phyloP scores from a whole-genome alignment of 2,113 vertebrate genomes.

The Cromileptes altivelis region DNA sequence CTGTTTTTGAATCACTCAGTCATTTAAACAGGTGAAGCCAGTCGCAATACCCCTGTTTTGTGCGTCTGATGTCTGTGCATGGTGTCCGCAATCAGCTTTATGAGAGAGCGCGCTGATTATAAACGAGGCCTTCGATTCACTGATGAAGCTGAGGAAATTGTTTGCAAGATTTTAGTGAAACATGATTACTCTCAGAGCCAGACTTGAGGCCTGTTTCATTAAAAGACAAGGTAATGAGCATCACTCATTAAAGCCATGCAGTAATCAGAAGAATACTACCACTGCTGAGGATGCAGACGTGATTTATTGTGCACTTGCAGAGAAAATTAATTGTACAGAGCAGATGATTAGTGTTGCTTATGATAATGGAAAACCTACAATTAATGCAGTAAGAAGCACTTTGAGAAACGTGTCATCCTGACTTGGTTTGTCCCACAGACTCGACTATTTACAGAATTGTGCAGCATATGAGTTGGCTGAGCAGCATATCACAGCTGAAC shows the following conservation, averaged over 20 bases:
- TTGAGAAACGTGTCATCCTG: slow-evolving; percentile 32
- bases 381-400: slow-evolving; percentile 6
- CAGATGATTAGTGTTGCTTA: background rate
- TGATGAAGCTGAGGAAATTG: background rate
- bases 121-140: slow-evolving; percentile 19
- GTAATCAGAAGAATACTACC: background rate
- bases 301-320: background rate
- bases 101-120: slow-evolving; percentile 1
- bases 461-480: slow-evolving; percentile 57
- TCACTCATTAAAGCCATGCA: background rate
- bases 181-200: background rate
- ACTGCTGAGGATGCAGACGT: background rate
- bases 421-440: slow-evolving; percentile 15
- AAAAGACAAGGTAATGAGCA: slow-evolving; percentile 15
- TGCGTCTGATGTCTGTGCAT: slow-evolving; percentile 24
- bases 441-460: slow-evolving; percentile 56
- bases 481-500: slow-evolving; percentile 58
- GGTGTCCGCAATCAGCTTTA: slow-evolving; percentile 12
- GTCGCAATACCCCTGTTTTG: background rate
- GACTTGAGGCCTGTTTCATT: background rate
- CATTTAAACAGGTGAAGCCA: slow-evolving; percentile 19
- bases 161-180: background rate
- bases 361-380: slow-evolving; percentile 16
- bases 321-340: background rate
- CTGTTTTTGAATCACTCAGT: slow-evolving; percentile 5